A percentile compares a stretch with the other conserved stretches of the same genome.
Conservation (phyloP, 2,797 vertebrate genomes). For the Corythornis leucogaster region DNA sequence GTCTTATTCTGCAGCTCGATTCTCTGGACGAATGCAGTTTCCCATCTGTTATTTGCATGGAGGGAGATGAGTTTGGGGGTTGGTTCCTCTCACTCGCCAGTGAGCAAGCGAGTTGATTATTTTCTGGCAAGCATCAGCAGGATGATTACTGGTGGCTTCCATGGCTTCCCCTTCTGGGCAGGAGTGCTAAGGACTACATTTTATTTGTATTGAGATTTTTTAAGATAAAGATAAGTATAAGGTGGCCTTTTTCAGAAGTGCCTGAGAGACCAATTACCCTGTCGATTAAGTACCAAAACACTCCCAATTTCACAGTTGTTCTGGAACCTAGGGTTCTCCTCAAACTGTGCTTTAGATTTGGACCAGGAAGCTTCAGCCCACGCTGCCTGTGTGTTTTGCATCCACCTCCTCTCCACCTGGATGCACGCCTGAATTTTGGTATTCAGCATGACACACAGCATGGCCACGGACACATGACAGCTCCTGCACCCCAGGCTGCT, state of each 20-base stretch:
- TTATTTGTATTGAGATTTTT: slow-evolving; percentile 46
- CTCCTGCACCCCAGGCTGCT: neutral
- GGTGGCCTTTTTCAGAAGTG: slow-evolving; percentile 39
- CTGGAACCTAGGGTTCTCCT: neutral
- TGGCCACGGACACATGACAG: rapidly evolving
- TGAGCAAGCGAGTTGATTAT: slow-evolving; percentile 45
- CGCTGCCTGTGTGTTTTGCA: slow-evolving; percentile 2
- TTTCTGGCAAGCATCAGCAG: slow-evolving; percentile 50
- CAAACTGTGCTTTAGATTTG: neutral
- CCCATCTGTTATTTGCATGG: slow-evolving; percentile 64
- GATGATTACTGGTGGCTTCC: neutral
- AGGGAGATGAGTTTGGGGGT: slow-evolving; percentile 42
- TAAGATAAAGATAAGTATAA: slow-evolving; percentile 36
- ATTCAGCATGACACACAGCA: neutral
- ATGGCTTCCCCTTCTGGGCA: slow-evolving; percentile 48
- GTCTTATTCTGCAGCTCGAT: neutral
- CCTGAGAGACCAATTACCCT: neutral
- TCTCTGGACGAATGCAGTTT: neutral
- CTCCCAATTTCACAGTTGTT: slow-evolving; percentile 5
- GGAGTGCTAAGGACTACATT: neutral
- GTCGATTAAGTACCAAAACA: neutral
- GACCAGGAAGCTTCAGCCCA: slow-evolving; percentile 56
- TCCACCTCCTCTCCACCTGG: slow-evolving; percentile 47
- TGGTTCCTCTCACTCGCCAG: slow-evolving; percentile 41
- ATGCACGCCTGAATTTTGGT: neutral